Evolutionary conservation across 1,140 invertebrate genomes (phyloP), one percentile per base, ranked within the genome.

Genomic region (honey bee (Apis mellifera)): DNA sequence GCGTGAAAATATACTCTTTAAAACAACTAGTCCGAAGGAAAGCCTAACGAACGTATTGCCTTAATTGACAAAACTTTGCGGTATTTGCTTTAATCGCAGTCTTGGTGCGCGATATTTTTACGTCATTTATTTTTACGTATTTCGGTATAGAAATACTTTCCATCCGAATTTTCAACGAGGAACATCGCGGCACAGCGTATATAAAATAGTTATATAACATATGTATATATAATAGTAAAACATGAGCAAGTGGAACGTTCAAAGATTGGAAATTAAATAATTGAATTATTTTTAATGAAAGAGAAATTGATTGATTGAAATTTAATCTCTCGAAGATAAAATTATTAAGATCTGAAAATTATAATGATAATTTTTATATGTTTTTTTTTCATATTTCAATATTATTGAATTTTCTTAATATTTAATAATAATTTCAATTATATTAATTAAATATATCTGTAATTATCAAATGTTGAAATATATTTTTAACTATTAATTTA

Each of bases 1-100:
- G 80, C 80, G 74, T 69, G 79, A 75, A 32, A 74, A 69, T 52
- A 69, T 26, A 9, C 32, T 23, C n/a, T 42, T 17, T n/a, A 55
- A 62, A 70, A 64, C 59, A 26, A 80, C 52, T 50, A 73, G 21
- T 23, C 60, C 21, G 32, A 73, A 64, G 32, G 15, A 57, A 75
- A 68, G 1, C 1, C 71, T 66, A 78, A 79, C 26, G 19, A 52
- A 42, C 12, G 8, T 64, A 57, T 13, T 50, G 9, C 13, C 8
- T 12, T 81, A 81, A 59, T 75, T 75, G 66, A 70, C 66, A 32
- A 59, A 70, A 9, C 32, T 68, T 13, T 17, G 54, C n/a, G n/a
- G 13, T 11, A 59, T 77, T 42, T 32, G 26, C 8, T 50, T 65
- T 55, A 12, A 66, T 66, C 62, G 23, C 17, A 17, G 23, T 15